Base-by-base conservation (phyloP, 2,888 invertebrate species). In the Seira musarum region DNA sequence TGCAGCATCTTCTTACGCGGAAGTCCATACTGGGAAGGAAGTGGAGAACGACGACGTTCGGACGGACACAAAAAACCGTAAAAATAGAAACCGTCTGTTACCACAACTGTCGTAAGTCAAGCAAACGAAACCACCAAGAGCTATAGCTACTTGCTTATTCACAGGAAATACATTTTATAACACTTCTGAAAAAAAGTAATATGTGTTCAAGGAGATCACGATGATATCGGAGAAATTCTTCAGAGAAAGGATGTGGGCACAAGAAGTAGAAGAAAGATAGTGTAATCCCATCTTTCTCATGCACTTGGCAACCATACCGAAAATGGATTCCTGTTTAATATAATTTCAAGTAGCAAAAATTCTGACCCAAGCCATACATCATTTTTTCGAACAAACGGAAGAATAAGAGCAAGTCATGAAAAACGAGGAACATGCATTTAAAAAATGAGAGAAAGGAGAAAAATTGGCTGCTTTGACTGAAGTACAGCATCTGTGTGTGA, bases 351-450 rank as follows among this genome's bases (percentile, higher is more conserved):
- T 77, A 74, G 71, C 66, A 77, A 68, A 75, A 82, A 71, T 30
- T 81, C 68, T 81, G 78, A 82, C 82, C 74, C 67, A 78, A 60
- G 73, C 74, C 78, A 82, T 79, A 79, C 74, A 78, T 82, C 78
- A 82, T 75, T 78, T 82, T 78, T 66, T 70, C 72, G 74, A 79
- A 82, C 66, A 81, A 82, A 65, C 70, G 71, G 64, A 80, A 80
- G 66, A 75, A 80, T 81, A 67, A 60, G 71, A 81, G 53, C 71
- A 71, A 81, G 75, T 75, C 80, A 72, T 71, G 76, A 71, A 57
- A 80, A 35, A 19, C 40, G 67, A 61, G 66, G 22, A 21, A 30
- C 73, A 63, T 49, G 78, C 77, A 66, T 72, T 35, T 73, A 35
- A 68, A 66, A 71, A 35, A 65, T 10, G 30, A 76, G 40, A 75